Conservation (phyloP, 2,888 invertebrate species). For the Erebia palarica region DNA sequence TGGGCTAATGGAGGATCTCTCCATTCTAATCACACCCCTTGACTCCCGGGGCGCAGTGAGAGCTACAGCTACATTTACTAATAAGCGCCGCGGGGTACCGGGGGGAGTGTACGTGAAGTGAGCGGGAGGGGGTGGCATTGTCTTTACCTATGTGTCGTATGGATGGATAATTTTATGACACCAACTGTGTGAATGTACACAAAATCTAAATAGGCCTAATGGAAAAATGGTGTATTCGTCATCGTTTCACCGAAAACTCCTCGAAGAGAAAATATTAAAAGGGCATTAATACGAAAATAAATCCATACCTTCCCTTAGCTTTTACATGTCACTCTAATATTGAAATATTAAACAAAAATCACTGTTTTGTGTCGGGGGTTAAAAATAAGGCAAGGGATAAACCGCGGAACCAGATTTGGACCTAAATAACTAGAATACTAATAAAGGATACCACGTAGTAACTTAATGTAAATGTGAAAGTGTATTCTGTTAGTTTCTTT, state of each 20-base stretch:
- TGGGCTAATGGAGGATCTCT: slow-evolving; percentile 37
- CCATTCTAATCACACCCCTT: slow-evolving; percentile 31
- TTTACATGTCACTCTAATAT: background rate
- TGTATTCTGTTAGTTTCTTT: too few relatives aligned
- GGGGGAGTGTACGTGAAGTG: slow-evolving; percentile 17
- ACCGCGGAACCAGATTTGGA: background rate
- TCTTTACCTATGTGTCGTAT: slow-evolving; percentile 34
- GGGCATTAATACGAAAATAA: background rate
- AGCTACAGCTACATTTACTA: slow-evolving; percentile 39
- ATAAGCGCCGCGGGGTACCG: slow-evolving; percentile 37
- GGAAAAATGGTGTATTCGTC: slow-evolving; percentile 9
- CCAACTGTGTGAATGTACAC: background rate
- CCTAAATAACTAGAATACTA: background rate
- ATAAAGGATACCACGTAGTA: too few relatives aligned
- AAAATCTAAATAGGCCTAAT: background rate
- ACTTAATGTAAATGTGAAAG: too few relatives aligned
- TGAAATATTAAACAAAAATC: background rate
- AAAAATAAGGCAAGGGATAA: background rate
- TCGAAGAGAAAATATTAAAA: background rate
- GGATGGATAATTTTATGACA: slow-evolving; percentile 5
- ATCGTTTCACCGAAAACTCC: background rate
- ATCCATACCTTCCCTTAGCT: background rate
- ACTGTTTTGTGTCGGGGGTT: too few relatives aligned
- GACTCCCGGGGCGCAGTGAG: slow-evolving; percentile 32
- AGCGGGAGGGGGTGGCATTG: slow-evolving; percentile 32